A percentile compares a stretch with the other conserved stretches of the same genome.
These are phyloP conservation scores for Pontoporia blainvillei DNA, from an alignment of 2,113 vertebrate genomes.

Conservation along the genomic window DNA sequence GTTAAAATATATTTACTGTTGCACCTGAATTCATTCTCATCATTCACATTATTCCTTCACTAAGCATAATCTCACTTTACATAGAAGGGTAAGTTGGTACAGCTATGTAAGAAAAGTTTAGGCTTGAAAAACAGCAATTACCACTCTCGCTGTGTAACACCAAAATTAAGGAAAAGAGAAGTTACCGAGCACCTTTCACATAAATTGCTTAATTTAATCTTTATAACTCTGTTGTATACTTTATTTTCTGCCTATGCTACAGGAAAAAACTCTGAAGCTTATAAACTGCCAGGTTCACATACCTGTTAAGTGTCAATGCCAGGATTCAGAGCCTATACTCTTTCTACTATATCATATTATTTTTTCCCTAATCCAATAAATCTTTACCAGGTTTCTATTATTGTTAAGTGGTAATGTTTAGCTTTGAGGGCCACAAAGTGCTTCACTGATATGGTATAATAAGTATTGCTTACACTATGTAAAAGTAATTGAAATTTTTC, in stretches of 20 bases:
- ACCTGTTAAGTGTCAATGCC: not conserved
- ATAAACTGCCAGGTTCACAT: not conserved
- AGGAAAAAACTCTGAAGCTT: not conserved
- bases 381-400: not conserved
- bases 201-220: conserved; percentile 15
- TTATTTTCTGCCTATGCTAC: not conserved
- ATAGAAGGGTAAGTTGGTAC: not conserved
- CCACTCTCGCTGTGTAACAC: not conserved
- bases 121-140: not conserved
- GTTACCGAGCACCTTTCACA: not conserved
- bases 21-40: not conserved
- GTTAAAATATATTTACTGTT: conserved; percentile 23
- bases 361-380: not conserved
- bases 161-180: not conserved
- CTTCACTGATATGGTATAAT: not conserved
- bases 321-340: not conserved
- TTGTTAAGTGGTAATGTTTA: conserved; percentile 2
- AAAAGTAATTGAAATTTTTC: not conserved
- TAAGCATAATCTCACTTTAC: not conserved
- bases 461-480: not conserved
- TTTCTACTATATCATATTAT: not conserved
- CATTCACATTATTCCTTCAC: not conserved
- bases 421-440: not conserved
- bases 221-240: not conserved
- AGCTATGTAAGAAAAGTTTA: not conserved